Conservation (phyloP, 2,797 vertebrate species). For the Fistularia tabacaria region DNA sequence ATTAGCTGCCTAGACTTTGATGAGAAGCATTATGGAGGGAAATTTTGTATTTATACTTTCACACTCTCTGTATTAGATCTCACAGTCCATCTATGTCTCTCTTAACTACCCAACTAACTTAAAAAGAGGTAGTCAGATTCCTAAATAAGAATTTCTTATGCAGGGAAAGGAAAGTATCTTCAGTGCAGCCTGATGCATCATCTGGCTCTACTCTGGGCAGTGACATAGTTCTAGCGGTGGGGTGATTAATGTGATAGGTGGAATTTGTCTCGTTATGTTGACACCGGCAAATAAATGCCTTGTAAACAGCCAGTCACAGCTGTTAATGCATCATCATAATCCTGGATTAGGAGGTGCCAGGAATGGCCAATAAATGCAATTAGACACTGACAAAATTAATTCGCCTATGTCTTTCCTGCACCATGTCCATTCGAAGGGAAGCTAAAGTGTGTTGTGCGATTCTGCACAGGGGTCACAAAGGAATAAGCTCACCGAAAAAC, state of each 20-base stretch:
- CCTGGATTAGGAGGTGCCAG: constrained; percentile 79
- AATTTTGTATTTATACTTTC: constrained; percentile 51
- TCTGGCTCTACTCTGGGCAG: constrained; percentile 49
- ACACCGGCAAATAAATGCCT: constrained; percentile 80
- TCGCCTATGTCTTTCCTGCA: constrained; percentile 51
- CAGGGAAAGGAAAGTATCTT: constrained; percentile 41
- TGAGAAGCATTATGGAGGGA: constrained; percentile 52
- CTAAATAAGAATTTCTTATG: constrained; percentile 49
- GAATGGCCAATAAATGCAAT: constrained; percentile 81
- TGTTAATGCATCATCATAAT: constrained; percentile 84
- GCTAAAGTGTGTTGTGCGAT: constrained; percentile 33
- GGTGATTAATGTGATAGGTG: constrained; percentile 80
- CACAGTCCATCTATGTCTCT: constrained; percentile 24
- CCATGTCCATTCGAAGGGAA: constrained; percentile 49
- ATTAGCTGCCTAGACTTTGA: constrained; percentile 65
- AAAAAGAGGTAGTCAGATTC: constrained; percentile 55
- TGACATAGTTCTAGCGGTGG: constrained; percentile 66
- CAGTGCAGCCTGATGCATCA: constrained; percentile 39
- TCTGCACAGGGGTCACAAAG: constrained; percentile 23
- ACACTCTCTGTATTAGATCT: constrained; percentile 46
- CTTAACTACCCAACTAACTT: constrained; percentile 26
- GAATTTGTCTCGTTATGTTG: constrained; percentile 79
- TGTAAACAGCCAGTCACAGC: constrained; percentile 81
- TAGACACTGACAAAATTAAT: constrained; percentile 76
- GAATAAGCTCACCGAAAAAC: constrained; percentile 31